phyloP scores from a whole-genome alignment of 2,888 invertebrate genomes.

The Ptycholaimellus sp. region DNA sequence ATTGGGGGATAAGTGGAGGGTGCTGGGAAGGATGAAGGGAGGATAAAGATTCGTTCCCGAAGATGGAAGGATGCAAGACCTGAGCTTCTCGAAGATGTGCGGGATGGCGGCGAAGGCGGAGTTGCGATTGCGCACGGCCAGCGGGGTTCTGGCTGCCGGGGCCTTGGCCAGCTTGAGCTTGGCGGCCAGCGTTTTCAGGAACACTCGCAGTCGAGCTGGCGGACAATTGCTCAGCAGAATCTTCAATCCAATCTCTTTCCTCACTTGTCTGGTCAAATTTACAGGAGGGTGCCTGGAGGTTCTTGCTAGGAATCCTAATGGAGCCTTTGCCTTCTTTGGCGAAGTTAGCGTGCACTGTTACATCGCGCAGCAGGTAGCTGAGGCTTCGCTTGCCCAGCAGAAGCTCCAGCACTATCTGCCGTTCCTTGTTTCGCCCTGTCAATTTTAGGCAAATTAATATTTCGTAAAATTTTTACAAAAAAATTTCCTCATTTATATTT shows the following conservation, averaged over 20 bases:
- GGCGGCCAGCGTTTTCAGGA: slow-evolving; percentile 14
- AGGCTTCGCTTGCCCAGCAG: background rate
- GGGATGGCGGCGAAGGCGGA: slow-evolving; percentile 10
- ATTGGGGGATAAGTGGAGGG: too few relatives aligned
- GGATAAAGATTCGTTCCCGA: too few relatives aligned
- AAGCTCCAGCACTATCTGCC: background rate
- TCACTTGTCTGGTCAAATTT: background rate
- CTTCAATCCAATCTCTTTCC: slow-evolving; percentile 4
- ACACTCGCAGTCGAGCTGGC: slow-evolving; percentile 13
- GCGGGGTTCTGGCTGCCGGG: background rate
- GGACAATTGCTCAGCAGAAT: slow-evolving; percentile 14
- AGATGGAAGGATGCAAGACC: too few relatives aligned
- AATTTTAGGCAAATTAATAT: too few relatives aligned
- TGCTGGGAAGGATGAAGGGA: too few relatives aligned
- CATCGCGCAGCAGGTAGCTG: background rate
- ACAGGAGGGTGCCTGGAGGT: too few relatives aligned
- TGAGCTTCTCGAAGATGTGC: slow-evolving; percentile 12
- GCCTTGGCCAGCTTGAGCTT: slow-evolving; percentile 13
- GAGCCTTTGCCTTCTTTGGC: background rate
- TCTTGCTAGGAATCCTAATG: background rate
- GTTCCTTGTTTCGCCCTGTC: background rate
- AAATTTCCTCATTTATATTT: too few relatives aligned
- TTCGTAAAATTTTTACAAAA: too few relatives aligned
- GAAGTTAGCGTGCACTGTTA: background rate
- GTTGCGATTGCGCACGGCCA: background rate